phyloP scores from a whole-genome alignment of 2,797 vertebrate species.

The Oryzias sinensis region DNA sequence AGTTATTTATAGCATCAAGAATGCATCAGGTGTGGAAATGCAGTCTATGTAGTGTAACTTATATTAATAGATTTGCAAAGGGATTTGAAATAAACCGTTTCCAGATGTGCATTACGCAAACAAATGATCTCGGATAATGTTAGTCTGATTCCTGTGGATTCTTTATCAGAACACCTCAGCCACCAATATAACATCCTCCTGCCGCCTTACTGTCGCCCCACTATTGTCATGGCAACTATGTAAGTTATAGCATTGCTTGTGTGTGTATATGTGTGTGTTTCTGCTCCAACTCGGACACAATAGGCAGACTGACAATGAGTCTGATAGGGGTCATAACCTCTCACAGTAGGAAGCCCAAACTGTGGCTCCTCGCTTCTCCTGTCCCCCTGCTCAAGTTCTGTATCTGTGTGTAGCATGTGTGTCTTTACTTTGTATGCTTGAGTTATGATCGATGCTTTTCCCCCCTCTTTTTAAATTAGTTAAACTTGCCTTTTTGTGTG shows the following conservation, averaged over 20 bases:
- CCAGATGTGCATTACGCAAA: background rate
- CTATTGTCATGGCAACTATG: conserved; percentile 96
- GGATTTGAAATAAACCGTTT: too few species aligned
- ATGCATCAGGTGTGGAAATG: too few species aligned
- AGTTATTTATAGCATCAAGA: too few species aligned
- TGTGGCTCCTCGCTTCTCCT: conserved; percentile 78
- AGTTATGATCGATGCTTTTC: conserved; percentile 11
- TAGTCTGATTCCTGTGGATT: conserved; percentile 20
- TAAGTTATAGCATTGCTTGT: conserved; percentile 87
- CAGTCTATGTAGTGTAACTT: too few species aligned
- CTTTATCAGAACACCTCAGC: conserved; percentile 41
- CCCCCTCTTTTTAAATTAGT: conserved; percentile 11
- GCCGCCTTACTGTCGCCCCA: conserved; percentile 94
- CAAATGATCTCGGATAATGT: conserved; percentile 43
- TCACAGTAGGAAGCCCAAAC: conserved; percentile 77
- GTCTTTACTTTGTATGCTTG: conserved; percentile 24
- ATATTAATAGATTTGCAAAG: too few species aligned
- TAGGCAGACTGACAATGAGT: conserved; percentile 97
- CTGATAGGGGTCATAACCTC: conserved; percentile 96
- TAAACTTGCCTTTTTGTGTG: conserved; percentile 14
- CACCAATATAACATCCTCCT: conserved; percentile 57
- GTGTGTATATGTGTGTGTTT: conserved; percentile 39
- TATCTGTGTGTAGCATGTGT: conserved; percentile 5
- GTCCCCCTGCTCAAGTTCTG: conserved; percentile 83
- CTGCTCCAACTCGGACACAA: conserved; percentile 78